Base-by-base conservation (phyloP, 2,888 invertebrate genomes). In the Homarus gammarus region DNA sequence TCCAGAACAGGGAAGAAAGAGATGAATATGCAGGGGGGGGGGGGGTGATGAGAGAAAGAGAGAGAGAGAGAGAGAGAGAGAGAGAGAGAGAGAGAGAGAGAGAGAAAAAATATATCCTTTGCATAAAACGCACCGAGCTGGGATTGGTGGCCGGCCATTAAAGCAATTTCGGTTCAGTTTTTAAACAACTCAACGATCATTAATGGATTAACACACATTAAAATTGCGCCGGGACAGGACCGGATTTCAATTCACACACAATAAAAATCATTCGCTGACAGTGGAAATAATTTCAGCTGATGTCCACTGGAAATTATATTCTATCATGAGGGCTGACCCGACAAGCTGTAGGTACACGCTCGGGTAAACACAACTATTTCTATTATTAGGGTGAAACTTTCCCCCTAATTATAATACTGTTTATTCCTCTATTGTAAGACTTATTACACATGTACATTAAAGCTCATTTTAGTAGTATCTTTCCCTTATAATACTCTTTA, bases 151-250 rank as follows among this genome's bases (percentile, higher is more conserved):
- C 12, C 40, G 27, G 75, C 75, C 75, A 72, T 75, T 44, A 44
- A 44, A 31, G 36, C 75, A 75, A 75, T 75, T 51, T 18, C 18
- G 78, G 33, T 49, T 1, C 18, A 22, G 51, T 81, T 81, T 68
- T 40, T 38, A 81, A 64, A 81, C 61, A 68, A 68, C 82, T 82
- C 68, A 68, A 82, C 61, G 64, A 82, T 82, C 82, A 82, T 82
- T 82, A 68, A 33, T 44, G 44, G 82, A 82, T 68, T 82, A 68
- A 68, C 82, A 68, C 68, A 82, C 82, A 82, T 64, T 75, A 75
- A 75, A 75, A 75, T 44, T 75, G 27, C 44, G 44, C 44, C 44
- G 44, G 44, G 31, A 75, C 75, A 75, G 75, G 75, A 75, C 75
- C 75, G 44, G 75, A 75, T 75, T 75, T 75, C 75, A 75, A 44